Evolutionary conservation across 2,888 invertebrate genomes (phyloP).

Genomic region (Muscina levida): DNA sequence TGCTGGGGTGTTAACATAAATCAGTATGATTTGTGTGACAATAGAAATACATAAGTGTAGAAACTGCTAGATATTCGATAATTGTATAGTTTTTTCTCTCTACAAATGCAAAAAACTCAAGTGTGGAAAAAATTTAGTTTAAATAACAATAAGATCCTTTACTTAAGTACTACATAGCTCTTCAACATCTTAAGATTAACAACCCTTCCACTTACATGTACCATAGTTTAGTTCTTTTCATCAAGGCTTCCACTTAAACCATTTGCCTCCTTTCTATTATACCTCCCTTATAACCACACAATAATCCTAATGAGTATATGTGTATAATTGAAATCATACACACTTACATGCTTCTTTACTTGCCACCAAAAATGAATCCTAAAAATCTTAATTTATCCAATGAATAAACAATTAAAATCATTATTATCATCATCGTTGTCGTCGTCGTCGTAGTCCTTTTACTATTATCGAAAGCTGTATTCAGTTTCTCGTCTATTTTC

Average conservation of each 20-base stretch:
- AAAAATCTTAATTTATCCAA: constrained; percentile 11
- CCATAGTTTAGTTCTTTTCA: no score
- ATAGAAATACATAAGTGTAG: no score
- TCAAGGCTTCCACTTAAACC: background rate
- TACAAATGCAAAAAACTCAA: no score
- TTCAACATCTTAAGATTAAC: no score
- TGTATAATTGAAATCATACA: background rate
- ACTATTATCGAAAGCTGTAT: constrained; percentile 6
- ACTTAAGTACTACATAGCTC: no score
- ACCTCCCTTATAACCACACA: background rate
- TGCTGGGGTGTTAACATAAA: no score
- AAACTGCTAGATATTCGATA: no score
- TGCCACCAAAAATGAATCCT: background rate
- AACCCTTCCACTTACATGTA: background rate
- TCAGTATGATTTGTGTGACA: no score
- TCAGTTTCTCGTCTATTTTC: constrained; percentile 27
- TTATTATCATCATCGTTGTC: constrained; percentile 1
- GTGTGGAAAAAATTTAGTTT: no score
- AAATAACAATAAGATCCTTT: no score
- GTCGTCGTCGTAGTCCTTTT: no score
- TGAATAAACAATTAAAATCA: constrained; percentile 28
- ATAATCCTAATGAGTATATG: constrained; percentile 12
- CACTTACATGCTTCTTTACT: background rate
- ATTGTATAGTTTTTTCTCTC: no score
- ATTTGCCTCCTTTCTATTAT: background rate